Base-by-base conservation (phyloP, 37 sponge, comb jelly and placozoan species). In the Hexactinellida sp. region DNA sequence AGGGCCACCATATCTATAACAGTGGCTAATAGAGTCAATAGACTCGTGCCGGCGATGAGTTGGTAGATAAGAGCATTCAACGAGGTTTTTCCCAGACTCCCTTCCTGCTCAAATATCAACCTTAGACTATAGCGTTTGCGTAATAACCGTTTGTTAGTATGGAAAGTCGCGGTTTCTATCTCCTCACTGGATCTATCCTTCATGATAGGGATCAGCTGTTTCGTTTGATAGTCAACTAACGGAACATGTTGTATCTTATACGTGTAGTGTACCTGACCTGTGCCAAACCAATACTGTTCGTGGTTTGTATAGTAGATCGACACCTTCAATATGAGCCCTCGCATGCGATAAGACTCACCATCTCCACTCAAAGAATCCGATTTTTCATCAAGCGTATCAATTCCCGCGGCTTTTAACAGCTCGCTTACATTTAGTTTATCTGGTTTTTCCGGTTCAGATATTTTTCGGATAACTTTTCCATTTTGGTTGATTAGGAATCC, bases 1-100 rank as follows among this genome's bases (percentile, higher is more conserved):
- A 92, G 91, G 37, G 93, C 91, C 16, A 91, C 55, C 25, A 82
- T 82, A 82, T 95, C 93, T 13, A 87, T 91, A 37, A 92, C 82
- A 52, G 95, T 95, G 36, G 93, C 91, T 19, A 89, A 90, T 5
- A 92, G 84, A 1, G 95, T 95, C 39, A 94, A 89, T 36, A 94
- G 82, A 37, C 90, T 90, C 19, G 89, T 85, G 25, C 91, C 89
- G n/a, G 95, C 90, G 37, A 88, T 92, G 38, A 94, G 87, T 82
- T 90, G 87, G 30, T 89, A 39, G 71, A 92, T 76, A 21, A 94
- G 89, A 36, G 89, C 39, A 0, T 89, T 37, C 37, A 88, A 37
- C 24, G 92, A 92, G 82, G 92, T 32, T 85, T 85, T 39, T 89
- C 93, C 93, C 37, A 93, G 37, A 34, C 88, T 89, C 24, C 93